Evolutionary conservation across 2,888 invertebrate genomes (phyloP).

Genomic region (Tachystola acroxantha): DNA sequence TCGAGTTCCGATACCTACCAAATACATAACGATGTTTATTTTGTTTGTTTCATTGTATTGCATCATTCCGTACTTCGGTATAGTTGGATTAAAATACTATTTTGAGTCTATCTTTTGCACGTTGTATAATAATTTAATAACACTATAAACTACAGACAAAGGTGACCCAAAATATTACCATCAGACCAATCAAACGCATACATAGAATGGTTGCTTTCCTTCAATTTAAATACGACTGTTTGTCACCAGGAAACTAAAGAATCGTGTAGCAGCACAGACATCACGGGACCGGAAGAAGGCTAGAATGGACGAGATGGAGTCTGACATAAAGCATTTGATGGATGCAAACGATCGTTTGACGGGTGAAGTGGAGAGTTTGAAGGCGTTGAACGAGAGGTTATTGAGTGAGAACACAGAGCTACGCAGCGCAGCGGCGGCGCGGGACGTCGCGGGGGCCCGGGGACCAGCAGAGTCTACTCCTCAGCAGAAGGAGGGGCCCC

Average conservation of each 20-base stretch:
- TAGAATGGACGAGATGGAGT: conserved; percentile 93
- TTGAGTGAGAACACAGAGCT: conserved; percentile 81
- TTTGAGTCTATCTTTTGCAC: too few relatives aligned
- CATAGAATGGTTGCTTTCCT: too few relatives aligned
- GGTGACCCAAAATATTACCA: too few relatives aligned
- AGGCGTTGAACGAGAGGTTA: conserved; percentile 83
- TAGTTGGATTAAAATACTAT: too few relatives aligned
- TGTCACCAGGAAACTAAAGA: conserved; percentile 93
- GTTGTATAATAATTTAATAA: too few relatives aligned
- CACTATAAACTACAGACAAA: too few relatives aligned
- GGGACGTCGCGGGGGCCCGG: conserved; percentile 83
- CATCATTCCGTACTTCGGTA: too few relatives aligned
- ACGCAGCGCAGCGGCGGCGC: conserved; percentile 76
- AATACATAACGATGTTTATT: too few relatives aligned
- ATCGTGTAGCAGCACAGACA: conserved; percentile 97
- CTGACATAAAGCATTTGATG: conserved; percentile 79
- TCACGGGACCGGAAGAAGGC: conserved; percentile 98
- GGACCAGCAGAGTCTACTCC: conserved; percentile 92
- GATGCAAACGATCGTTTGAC: conserved; percentile 81
- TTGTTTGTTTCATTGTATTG: too few relatives aligned
- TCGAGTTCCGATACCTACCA: too few relatives aligned
- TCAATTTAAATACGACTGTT: too few relatives aligned
- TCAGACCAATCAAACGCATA: too few relatives aligned
- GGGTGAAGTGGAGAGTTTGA: conserved; percentile 82
- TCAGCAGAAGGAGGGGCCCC: conserved; percentile 95